Evolutionary conservation across 1,140 invertebrate species (phyloP), one percentile per base, ranked within the genome.

Genomic region (Homalodisca vitripennis): DNA sequence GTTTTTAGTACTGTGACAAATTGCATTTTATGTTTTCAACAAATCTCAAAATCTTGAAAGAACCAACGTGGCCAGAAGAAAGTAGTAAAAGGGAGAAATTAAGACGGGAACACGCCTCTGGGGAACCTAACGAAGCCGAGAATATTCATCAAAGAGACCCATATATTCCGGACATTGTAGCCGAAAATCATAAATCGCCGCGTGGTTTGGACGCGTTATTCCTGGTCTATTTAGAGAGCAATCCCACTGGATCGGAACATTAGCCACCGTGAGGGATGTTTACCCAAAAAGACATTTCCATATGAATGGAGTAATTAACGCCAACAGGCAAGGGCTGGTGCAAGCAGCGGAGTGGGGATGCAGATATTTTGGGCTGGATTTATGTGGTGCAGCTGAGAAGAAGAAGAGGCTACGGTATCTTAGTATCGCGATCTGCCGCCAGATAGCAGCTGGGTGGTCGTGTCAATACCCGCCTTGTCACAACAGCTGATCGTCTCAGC

Each of bases 271-370:
- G 17, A 41, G 34, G 55, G 22, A 60, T 60, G 55, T 60, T 60
- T 60, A 60, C 26, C 55, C 55, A 60, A 60, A 60, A 60, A 27
- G 55, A 60, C 55, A 30, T 60, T 60, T 60, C 55, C 55, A 60
- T 60, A 60, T 60, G 24, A 51, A 51, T 51, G 24, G 24, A 60
- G 55, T 60, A 60, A 60, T 60, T 60, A 60, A 13, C 6, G 55
- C 22, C 17, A 41, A n/a, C n/a, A n/a, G n/a, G n/a, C n/a, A n/a
- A n/a, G n/a, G 34, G 34, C 34, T 51, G 48, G 48, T 20, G n/a
- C n/a, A n/a, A n/a, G n/a, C n/a, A n/a, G 34, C 17, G 34, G 34
- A 10, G 34, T n/a, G 34, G 24, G 55, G 55, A 10, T 27, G 48
- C 12, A 24, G 55, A 60, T 60, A 60, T 60, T 60, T 60, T 26